A percentile compares a stretch with the other conserved stretches of the same genome.
phyloP scores from a whole-genome alignment of 2,888 invertebrate species.

The Polylopha cassiicola region DNA sequence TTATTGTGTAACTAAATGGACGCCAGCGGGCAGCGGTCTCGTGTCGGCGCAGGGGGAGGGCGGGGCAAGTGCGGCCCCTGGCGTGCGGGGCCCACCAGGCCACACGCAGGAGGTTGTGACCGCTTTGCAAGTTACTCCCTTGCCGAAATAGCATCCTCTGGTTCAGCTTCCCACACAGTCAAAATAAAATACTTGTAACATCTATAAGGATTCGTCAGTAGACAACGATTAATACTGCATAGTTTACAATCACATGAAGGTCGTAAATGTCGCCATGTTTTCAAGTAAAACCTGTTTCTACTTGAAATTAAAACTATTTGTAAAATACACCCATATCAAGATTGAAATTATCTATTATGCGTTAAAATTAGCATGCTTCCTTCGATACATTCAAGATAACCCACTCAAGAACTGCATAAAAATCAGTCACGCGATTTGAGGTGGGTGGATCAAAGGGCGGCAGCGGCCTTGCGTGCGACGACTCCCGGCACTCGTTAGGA shows the following conservation, averaged over 20 bases:
- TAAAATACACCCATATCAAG: too few species aligned
- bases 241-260: constrained; percentile 14
- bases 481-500: constrained; percentile 76
- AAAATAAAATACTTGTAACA: constrained; percentile 20
- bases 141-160: constrained; percentile 62
- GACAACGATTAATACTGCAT: constrained; percentile 10
- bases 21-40: constrained; percentile 73
- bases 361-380: constrained; percentile 17
- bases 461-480: constrained; percentile 72
- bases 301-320: background rate
- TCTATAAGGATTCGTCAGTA: constrained; percentile 8
- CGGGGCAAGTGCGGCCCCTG: constrained; percentile 74
- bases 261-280: constrained; percentile 19
- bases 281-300: constrained; percentile 5
- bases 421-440: constrained; percentile 72
- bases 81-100: constrained; percentile 78
- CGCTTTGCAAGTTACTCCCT: constrained; percentile 75
- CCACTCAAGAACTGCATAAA: constrained; percentile 53
- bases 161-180: constrained; percentile 39
- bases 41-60: constrained; percentile 76
- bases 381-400: constrained; percentile 33
- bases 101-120: constrained; percentile 79
- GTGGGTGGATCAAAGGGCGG: constrained; percentile 78
- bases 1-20: constrained; percentile 72
- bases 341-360: too few species aligned